Evolutionary conservation across 2,113 vertebrate genomes (phyloP).

Genomic region (Phylloscopus trochilus): DNA sequence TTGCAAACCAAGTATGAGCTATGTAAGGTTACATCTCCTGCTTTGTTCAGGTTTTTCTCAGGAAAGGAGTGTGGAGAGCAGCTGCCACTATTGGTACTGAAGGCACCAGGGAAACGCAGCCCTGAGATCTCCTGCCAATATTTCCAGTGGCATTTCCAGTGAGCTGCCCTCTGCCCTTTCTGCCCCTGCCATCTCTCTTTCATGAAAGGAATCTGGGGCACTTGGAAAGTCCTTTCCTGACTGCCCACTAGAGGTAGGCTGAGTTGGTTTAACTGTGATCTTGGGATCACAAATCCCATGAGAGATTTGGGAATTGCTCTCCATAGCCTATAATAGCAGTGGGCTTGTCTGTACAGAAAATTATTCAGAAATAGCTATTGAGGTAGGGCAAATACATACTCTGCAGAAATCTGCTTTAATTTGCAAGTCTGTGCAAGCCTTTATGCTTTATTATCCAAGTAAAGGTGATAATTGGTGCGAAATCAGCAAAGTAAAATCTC

Average conservation of each 20-base stretch:
- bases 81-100: background rate
- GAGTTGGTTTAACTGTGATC: background rate
- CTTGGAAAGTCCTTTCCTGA: background rate
- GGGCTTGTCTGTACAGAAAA: background rate
- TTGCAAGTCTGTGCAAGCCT: background rate
- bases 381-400: background rate
- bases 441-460: background rate
- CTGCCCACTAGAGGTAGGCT: background rate
- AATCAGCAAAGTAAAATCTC: background rate
- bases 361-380: background rate
- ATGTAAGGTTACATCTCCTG: background rate
- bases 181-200: background rate
- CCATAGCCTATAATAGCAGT: background rate
- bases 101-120: accelerated
- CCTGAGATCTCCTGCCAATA: background rate
- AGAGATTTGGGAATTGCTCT: background rate
- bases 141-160: background rate
- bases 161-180: background rate
- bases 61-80: background rate
- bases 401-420: background rate
- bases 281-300: background rate
- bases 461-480: background rate
- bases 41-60: background rate
- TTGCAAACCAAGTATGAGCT: background rate
- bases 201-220: background rate